Base-by-base conservation (phyloP, 2,113 vertebrate species). In the Motacilla tschutschensis region DNA sequence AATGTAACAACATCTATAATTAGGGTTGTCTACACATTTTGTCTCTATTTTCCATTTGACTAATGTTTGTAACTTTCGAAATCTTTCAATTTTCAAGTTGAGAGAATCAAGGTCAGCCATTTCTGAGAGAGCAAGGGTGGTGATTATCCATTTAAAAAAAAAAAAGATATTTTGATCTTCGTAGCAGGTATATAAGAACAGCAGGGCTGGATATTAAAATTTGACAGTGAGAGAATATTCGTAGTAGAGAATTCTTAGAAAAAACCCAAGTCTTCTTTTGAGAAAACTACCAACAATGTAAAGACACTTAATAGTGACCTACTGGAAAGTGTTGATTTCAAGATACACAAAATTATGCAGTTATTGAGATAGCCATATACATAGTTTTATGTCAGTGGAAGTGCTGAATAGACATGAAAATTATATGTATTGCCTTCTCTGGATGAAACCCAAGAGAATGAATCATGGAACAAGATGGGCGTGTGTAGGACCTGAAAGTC, bases 1-100 rank as follows among this genome's bases (percentile, higher is more conserved):
- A 90, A 77, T 64, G 53, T 74, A 63, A 53, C 65, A 50, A 71
- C 24, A 33, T 70, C 60, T 91, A 9, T 90, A 92, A 92, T 92
- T 95, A 91, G 24, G 8, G 29, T 54, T 93, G 69, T 84, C 69
- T 93, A 58, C 58, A 57, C 67, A 48, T 73, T 77, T 89, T 83
- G 25, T 66, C 79, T 88, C 47, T 44, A 8, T 65, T 81, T 91
- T 76, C 67, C 28, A 12, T 84, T 81, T 86, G 71, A 79, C 41
- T 91, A 55, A 18, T 55, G 9, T 77, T 87, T 38, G 25, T 74
- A 87, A 77, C 75, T 93, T 88, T 64, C 26, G 18, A 63, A 94
- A 54, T 74, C 55, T 90, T 90, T 82, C 17, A 8, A 2, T 73
- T 90, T 91, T 72, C 64, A 64, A 71, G 57, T 54, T 71, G 72